phyloP scores from a whole-genome alignment of 2,888 invertebrate species.

The Nowickia ferox region DNA sequence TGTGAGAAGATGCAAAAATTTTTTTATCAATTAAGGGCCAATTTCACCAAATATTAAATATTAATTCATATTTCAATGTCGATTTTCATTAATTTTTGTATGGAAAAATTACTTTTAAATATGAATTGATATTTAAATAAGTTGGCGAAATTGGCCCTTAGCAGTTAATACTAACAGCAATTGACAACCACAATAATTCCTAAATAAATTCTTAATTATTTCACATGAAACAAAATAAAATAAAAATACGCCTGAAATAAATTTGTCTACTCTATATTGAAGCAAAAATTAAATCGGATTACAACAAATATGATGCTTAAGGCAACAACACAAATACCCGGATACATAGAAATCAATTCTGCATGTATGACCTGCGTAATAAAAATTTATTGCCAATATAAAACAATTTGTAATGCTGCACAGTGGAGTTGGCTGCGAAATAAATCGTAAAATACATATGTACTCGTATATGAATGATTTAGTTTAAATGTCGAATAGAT shows the following conservation, averaged over 20 bases:
- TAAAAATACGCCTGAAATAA: neutral
- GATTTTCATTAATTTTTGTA: too few species aligned
- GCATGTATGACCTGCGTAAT: neutral
- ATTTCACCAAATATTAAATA: neutral
- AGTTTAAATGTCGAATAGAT: neutral
- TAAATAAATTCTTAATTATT: neutral
- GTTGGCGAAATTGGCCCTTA: too few species aligned
- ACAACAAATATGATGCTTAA: neutral
- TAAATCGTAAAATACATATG: neutral
- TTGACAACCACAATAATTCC: neutral
- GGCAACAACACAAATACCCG: constrained; percentile 31
- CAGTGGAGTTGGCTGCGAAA: neutral
- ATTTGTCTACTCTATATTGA: neutral
- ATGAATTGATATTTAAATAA: too few species aligned
- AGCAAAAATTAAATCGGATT: constrained; percentile 37
- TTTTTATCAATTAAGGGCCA: too few species aligned
- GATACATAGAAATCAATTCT: constrained; percentile 4
- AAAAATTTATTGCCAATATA: neutral
- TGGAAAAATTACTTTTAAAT: too few species aligned
- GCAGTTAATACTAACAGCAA: neutral
- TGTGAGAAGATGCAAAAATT: too few species aligned
- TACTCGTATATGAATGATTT: neutral
- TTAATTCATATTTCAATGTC: too few species aligned
- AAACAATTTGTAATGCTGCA: neutral
- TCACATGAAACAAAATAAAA: neutral